A percentile compares a stretch with the other conserved stretches of the same genome.
These are phyloP conservation scores for Temnothorax ravouxi DNA, from an alignment of 2,888 invertebrate genomes.

Conservation along the genomic window DNA sequence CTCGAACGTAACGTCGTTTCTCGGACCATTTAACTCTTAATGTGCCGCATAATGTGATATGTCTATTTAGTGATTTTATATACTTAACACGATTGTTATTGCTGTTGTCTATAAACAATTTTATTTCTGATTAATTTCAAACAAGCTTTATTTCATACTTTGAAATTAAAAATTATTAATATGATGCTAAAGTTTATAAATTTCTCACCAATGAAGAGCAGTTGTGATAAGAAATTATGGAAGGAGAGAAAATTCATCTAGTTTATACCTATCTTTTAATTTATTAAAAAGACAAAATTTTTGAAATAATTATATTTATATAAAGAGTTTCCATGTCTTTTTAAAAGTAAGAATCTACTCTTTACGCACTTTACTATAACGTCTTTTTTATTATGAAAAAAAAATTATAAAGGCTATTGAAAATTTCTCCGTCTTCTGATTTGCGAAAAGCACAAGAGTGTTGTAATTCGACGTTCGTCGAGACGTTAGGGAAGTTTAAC, in stretches of 20 bases:
- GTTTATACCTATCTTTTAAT: background rate
- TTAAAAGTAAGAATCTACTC: background rate
- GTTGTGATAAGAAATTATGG: background rate
- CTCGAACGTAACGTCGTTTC: background rate
- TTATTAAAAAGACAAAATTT: background rate
- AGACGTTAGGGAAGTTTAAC: slow-evolving; percentile 16
- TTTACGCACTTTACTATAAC: background rate
- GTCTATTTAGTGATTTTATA: background rate
- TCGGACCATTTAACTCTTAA: slow-evolving; percentile 10
- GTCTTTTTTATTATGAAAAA: background rate
- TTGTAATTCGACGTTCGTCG: slow-evolving; percentile 28
- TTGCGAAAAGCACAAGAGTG: slow-evolving; percentile 10
- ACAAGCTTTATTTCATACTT: background rate
- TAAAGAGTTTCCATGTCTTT: background rate
- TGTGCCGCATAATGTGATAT: background rate
- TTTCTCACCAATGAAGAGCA: background rate
- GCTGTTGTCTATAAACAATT: no score
- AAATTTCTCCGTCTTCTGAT: slow-evolving; percentile 7
- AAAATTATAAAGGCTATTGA: slow-evolving; percentile 22
- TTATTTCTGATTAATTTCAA: background rate
- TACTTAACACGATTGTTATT: background rate
- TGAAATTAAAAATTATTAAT: background rate
- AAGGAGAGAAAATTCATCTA: background rate
- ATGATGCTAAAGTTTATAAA: background rate
- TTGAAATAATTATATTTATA: background rate